Base-by-base conservation (phyloP, 2,797 vertebrate genomes). In the Coilia nasus region DNA sequence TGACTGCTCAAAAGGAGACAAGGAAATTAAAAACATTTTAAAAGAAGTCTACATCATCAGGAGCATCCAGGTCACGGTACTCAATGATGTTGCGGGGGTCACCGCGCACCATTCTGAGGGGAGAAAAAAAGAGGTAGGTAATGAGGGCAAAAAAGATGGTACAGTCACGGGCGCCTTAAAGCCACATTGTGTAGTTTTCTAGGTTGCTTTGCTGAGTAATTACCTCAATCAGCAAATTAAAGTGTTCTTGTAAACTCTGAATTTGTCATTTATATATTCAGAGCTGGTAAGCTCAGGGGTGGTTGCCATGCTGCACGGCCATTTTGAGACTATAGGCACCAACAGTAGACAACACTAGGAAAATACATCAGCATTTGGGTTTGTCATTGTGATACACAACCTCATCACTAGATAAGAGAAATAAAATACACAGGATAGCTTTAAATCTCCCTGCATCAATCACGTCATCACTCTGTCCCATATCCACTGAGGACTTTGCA, bases 81-180 rank as follows among this genome's bases (percentile, higher is more conserved):
- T 98, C 97, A 17, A 98, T 96, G 85, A 98, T 97, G 90, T 97
- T 97, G 31, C 97, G 95, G n/a, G 97, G 97, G 90, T 98, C 97
- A 0, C 97, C 96, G 3, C 97, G 95, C 64, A 96, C 94, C 97
- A 98, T 97, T 93, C 97, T 98, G 91, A 46, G 57, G 56, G 85
- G 35, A 54, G 2, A 83, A 12, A 60, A 15, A 25, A 35, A 31
- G 25, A 25, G 6, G 64, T 31, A 25, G 31, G 64, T 17, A 12
- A 35, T 2, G 71, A 75, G 50, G 50, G 12, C 50, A 54, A 41
- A 2, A 11, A 44, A 19, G 31, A 44, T 17, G 5, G 25, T 3
- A 75, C 31, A 6, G 67, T 41, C 35, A 19, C 35, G 67, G 50
- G 50, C 9, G 50, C 50, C 3, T 9, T 1, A 54, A 54, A 3